These are phyloP conservation scores for Rambutsinella grinnellia DNA, from an alignment of 2,888 invertebrate genomes.

Conservation along the genomic window DNA sequence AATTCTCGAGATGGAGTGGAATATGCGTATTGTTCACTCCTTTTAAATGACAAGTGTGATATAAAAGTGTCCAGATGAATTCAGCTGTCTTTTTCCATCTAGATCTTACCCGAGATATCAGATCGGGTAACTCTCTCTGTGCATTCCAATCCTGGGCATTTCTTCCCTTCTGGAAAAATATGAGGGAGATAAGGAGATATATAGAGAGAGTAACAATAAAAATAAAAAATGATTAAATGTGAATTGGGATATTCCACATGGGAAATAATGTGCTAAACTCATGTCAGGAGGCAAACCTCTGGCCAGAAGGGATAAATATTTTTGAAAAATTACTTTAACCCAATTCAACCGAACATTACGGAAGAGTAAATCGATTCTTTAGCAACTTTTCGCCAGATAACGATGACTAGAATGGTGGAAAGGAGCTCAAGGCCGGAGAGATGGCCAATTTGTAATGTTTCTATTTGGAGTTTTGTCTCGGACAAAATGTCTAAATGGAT, in stretches of 20 bases:
- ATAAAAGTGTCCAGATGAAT: slow-evolving; percentile 36
- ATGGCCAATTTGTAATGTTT: background rate
- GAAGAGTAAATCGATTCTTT: background rate
- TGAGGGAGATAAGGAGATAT: background rate
- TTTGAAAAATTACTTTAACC: background rate
- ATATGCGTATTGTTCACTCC: background rate
- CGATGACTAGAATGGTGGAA: background rate
- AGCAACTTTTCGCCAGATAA: background rate
- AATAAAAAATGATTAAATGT: slow-evolving; percentile 32
- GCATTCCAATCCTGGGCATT: no score
- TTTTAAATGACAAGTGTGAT: slow-evolving; percentile 15
- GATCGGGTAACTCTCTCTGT: background rate
- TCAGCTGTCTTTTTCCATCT: background rate
- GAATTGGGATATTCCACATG: background rate
- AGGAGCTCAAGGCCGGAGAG: background rate
- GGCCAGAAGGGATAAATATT: no score
- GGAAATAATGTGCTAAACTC: background rate
- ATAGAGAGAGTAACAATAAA: slow-evolving; percentile 26
- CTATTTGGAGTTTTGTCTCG: background rate
- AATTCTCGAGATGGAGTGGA: no score
- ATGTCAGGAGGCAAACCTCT: no score
- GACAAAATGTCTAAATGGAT: background rate
- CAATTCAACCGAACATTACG: background rate
- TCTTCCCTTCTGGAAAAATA: background rate
- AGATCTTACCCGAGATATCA: background rate